Percentiles rank a stretch among this genome's conserved stretches.
phyloP scores from a whole-genome alignment of 1,140 invertebrate species.

The Drosophila malerkotliana region DNA sequence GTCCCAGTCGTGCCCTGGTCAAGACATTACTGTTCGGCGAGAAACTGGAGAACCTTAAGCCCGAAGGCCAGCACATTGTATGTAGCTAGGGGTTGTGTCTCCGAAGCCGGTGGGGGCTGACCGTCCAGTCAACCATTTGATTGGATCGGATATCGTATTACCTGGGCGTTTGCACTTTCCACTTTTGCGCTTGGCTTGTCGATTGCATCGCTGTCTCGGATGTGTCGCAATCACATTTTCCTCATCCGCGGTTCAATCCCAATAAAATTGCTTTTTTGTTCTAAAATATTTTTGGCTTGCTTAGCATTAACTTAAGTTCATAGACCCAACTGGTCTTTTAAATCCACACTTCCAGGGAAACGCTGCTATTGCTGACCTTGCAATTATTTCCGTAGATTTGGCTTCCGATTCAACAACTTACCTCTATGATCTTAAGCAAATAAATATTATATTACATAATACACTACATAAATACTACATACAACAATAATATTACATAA shows the following conservation, averaged over 20 bases:
- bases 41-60: slow-evolving; percentile 10
- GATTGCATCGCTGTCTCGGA: slow-evolving; percentile 27
- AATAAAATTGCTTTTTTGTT: slow-evolving; percentile 3
- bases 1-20: not conserved
- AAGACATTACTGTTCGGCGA: not conserved
- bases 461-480: too few relatives aligned
- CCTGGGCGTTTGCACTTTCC: slow-evolving; percentile 37
- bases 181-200: slow-evolving; percentile 20
- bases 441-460: not conserved
- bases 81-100: not conserved
- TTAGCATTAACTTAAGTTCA: slow-evolving; percentile 37
- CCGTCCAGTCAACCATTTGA: slow-evolving; percentile 29
- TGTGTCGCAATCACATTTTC: slow-evolving; percentile 51
- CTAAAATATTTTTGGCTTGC: not conserved
- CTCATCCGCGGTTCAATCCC: slow-evolving; percentile 5
- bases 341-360: slow-evolving; percentile 5
- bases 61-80: slow-evolving; percentile 14
- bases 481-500: too few relatives aligned
- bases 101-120: slow-evolving; percentile 11
- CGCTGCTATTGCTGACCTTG: not conserved
- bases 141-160: slow-evolving; percentile 54
- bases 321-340: slow-evolving; percentile 2
- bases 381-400: not conserved
- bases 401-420: too few relatives aligned
- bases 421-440: not conserved